Evolutionary conservation across 2,797 vertebrate genomes (phyloP).

Genomic region (Mormyrus proboscirostris): DNA sequence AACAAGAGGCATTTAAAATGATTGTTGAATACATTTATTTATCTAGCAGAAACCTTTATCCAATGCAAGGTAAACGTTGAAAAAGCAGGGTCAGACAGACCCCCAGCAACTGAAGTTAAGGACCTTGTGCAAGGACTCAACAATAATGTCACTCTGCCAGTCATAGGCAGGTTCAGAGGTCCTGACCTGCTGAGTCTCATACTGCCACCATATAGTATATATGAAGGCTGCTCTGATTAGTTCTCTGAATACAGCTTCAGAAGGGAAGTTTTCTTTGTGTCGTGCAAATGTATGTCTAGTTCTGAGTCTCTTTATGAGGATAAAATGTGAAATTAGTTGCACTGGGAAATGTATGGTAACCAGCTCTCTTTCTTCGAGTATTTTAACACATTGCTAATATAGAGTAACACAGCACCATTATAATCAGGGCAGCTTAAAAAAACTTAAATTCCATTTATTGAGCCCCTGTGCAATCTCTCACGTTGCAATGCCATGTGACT

Average conservation of each 20-base stretch:
- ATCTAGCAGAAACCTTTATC: background rate
- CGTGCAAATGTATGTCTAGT: background rate
- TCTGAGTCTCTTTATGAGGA: background rate
- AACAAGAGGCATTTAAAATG: background rate
- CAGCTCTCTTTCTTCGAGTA: background rate
- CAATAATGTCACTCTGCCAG: background rate
- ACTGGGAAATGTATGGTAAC: background rate
- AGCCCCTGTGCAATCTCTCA: background rate
- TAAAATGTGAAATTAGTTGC: background rate
- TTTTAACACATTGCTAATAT: background rate
- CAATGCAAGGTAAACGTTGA: background rate
- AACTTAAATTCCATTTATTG: background rate
- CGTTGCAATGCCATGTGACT: background rate
- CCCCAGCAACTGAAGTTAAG: background rate
- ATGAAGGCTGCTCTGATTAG: background rate
- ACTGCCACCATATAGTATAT: background rate
- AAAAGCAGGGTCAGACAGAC: background rate
- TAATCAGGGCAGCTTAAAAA: background rate
- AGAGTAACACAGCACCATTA: background rate
- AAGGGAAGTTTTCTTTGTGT: background rate
- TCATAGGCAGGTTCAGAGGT: background rate
- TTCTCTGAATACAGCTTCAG: background rate
- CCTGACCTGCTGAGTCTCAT: background rate
- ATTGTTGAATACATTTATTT: background rate
- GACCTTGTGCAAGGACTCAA: background rate